These are phyloP conservation scores for Cryptus viduatorius DNA, from an alignment of 2,888 invertebrate species.

Conservation along the genomic window DNA sequence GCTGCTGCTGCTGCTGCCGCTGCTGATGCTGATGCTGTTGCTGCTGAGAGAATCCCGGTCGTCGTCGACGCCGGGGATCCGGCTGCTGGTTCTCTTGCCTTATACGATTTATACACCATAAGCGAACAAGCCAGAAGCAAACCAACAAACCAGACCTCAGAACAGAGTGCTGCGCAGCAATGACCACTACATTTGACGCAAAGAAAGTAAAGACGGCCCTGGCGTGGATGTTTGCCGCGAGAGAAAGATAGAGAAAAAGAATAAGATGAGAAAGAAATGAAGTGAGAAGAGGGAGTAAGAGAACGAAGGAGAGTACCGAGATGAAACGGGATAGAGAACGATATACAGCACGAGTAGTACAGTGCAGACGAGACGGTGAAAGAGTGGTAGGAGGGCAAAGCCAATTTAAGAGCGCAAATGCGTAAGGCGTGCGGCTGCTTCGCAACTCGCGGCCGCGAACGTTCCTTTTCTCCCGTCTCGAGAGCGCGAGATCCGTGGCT, in stretches of 20 bases:
- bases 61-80: constrained; percentile 78
- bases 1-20: constrained; percentile 36
- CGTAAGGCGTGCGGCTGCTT: constrained; percentile 16
- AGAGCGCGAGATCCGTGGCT: neutral
- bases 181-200: constrained; percentile 80
- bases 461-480: constrained; percentile 7
- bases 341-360: neutral
- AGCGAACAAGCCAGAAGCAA: constrained; percentile 67
- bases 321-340: neutral
- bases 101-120: constrained; percentile 79
- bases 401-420: constrained; percentile 32
- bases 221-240: constrained; percentile 15
- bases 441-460: constrained; percentile 16
- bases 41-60: constrained; percentile 80
- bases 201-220: constrained; percentile 80
- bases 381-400: constrained; percentile 2
- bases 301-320: constrained; percentile 3
- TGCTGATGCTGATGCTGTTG: constrained; percentile 43
- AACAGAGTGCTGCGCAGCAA: constrained; percentile 67
- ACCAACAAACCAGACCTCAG: constrained; percentile 48
- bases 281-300: neutral
- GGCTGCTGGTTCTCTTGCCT: constrained; percentile 80
- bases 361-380: constrained; percentile 22
- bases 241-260: constrained; percentile 36
- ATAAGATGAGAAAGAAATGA: constrained; percentile 31